Conservation (phyloP, 1,140 invertebrate species). For the Saxidomus purpurata region DNA sequence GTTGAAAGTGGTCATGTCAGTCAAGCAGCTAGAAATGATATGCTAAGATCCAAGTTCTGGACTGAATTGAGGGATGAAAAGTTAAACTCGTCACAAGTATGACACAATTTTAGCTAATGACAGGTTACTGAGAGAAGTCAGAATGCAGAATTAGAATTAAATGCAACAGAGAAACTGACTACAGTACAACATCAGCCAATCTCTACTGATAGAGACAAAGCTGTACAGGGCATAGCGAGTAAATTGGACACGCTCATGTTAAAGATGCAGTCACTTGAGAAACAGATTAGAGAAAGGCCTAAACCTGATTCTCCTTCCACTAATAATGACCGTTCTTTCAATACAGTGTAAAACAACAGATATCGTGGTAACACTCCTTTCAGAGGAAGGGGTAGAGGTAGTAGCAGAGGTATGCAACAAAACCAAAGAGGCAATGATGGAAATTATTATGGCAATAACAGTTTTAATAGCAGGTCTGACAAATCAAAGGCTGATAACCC, state of each 20-base stretch:
- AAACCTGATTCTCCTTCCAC: neutral
- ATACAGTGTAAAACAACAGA: neutral
- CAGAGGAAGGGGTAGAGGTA: neutral
- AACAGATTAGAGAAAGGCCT: neutral
- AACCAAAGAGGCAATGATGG: neutral
- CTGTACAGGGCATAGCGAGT: neutral
- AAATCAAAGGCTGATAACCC: neutral
- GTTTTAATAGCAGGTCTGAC: neutral
- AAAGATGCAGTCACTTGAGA: neutral
- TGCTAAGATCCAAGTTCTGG: slow-evolving; percentile 35
- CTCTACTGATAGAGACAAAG: neutral
- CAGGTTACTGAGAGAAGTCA: neutral
- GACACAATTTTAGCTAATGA: slow-evolving; percentile 6
- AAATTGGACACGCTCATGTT: slow-evolving; percentile 1
- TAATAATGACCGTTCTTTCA: neutral
- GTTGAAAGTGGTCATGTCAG: neutral
- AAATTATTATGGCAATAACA: neutral
- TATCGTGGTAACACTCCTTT: too few species aligned
- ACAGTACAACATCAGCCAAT: neutral
- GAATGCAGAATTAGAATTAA: neutral
- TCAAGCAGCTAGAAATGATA: slow-evolving; percentile 8
- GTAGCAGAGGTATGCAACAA: neutral
- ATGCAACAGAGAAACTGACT: neutral
- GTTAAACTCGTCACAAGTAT: slow-evolving; percentile 27
- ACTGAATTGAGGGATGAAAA: slow-evolving; percentile 4